Conservation (phyloP, 2,797 vertebrate genomes). For the Vultur gryphus region DNA sequence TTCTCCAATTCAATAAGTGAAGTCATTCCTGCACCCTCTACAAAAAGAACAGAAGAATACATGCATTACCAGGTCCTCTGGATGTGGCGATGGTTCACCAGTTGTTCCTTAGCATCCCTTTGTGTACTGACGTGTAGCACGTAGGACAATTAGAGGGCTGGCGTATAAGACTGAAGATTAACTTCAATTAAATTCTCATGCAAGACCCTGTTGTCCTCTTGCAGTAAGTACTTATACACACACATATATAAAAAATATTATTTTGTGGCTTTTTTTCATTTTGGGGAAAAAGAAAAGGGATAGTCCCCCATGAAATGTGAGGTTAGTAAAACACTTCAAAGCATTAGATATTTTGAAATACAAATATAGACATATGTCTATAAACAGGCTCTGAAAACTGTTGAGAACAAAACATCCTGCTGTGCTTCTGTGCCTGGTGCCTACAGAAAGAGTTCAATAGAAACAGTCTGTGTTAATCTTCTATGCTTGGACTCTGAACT, state of each 20-base stretch:
- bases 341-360: not conserved
- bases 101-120: not conserved
- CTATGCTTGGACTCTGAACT: not conserved
- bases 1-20: not conserved
- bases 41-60: not conserved
- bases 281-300: not conserved
- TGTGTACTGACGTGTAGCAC: not conserved
- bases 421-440: not conserved
- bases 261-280: not conserved
- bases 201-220: not conserved
- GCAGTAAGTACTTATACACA: not conserved
- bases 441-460: not conserved
- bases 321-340: not conserved
- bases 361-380: not conserved
- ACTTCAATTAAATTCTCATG: not conserved
- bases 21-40: not conserved
- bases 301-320: not conserved
- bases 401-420: not conserved
- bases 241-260: not conserved
- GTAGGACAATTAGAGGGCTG: not conserved
- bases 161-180: not conserved
- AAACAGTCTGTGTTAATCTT: conserved; percentile 23
- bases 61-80: not conserved
- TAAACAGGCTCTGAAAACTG: not conserved
- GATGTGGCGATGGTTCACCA: not conserved